Base-by-base conservation (phyloP, 1,140 invertebrate species). In the Pemphigus obesinymphae region DNA sequence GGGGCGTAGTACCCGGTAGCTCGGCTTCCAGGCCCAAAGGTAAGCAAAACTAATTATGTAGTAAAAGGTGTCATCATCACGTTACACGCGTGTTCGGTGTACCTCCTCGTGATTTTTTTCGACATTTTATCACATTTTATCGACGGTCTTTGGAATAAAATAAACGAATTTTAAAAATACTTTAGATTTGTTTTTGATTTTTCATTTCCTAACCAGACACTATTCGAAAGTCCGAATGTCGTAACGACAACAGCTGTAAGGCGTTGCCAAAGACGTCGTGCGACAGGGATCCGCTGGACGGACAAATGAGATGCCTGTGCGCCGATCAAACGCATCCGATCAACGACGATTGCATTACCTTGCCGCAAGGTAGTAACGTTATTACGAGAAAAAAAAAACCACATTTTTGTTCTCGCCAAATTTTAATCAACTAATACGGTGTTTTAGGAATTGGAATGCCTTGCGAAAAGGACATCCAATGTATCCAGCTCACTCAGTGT, bases 321-420 rank as follows among this genome's bases (percentile, higher is more conserved):
- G 82, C 82, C 0, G 82, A 82, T 20, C 75, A 61, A 37, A 82
- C 55, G 13, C 61, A 66, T 40, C 82, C 82, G 8, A 82, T 82
- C 40, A 76, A 76, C 1, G 63, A 82, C 15, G 75, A 76, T 53
- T 82, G 82, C 17, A 76, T 76, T 15, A 75, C 55, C 6, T 55
- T 43, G 0, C 82, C 82, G 4, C 72, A 75, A 68, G 82, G 82
- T 82, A 80, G 50, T 23, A 13, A 58, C 50, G 29, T 13, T 48
- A 15, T 48, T 15, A 7, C 8, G n/a, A n/a, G n/a, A n/a, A n/a
- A n/a, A n/a, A n/a, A n/a, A n/a, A n/a, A n/a, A 11, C 13, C 43
- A 45, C 43, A 45, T 45, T 45, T 3, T 53, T 53, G 3, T n/a
- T n/a, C n/a, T n/a, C n/a, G n/a, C n/a, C n/a, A n/a, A 50, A 53